Evolutionary conservation across 2,113 vertebrate species (phyloP).

Genomic region (Erpornis zantholeuca): DNA sequence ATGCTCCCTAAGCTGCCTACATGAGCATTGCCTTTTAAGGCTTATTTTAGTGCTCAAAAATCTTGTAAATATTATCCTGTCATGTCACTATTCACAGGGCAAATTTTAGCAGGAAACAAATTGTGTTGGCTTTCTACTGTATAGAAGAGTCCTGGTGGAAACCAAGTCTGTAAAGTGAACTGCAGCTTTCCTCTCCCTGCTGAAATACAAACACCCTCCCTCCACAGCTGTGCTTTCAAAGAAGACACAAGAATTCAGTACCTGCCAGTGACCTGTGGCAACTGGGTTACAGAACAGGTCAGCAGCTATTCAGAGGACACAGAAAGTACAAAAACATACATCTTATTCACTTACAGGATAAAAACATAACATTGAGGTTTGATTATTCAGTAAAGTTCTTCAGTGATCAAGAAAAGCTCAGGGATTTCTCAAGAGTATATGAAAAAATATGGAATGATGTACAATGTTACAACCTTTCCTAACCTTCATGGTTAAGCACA

Average conservation of each 20-base stretch:
- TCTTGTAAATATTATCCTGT: background rate
- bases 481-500: background rate
- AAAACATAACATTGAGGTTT: background rate
- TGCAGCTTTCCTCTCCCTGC: background rate
- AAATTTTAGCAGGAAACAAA: background rate
- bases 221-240: background rate
- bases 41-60: background rate
- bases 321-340: background rate
- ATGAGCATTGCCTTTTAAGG: background rate
- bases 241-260: background rate
- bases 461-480: background rate
- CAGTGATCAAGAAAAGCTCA: accelerated
- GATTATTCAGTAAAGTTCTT: background rate
- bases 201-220: background rate
- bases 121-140: background rate
- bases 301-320: background rate
- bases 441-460: background rate
- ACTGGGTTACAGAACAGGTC: background rate
- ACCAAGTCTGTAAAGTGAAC: background rate
- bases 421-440: background rate
- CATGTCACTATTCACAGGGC: background rate
- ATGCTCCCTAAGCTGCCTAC: background rate
- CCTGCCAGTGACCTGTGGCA: background rate
- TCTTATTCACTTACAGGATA: background rate
- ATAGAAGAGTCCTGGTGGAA: background rate